A percentile compares a stretch with the other conserved stretches of the same genome.
Evolutionary conservation across 2,888 invertebrate genomes (phyloP).

Genomic region (Harmothoe impar): DNA sequence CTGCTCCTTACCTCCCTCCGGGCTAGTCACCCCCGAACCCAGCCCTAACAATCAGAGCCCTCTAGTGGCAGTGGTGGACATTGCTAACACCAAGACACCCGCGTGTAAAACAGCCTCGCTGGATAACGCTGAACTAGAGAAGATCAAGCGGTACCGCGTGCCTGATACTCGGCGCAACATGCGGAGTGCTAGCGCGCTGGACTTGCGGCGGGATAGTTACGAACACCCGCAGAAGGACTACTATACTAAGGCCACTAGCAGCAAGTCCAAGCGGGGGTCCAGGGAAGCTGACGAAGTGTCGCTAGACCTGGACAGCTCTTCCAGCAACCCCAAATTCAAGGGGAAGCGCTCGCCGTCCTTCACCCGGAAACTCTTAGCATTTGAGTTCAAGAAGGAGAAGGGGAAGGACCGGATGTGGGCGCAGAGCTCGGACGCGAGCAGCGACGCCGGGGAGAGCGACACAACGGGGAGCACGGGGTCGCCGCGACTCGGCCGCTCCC

Average conservation of each 20-base stretch:
- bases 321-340: constrained; percentile 7
- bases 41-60: not conserved
- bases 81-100: not conserved
- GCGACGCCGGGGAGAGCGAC: constrained; percentile 55
- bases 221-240: constrained; percentile 40
- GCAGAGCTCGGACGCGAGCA: constrained; percentile 37
- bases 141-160: constrained; percentile 32
- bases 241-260: not conserved
- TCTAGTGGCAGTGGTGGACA: not conserved
- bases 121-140: constrained; percentile 49
- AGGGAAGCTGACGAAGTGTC: constrained; percentile 48
- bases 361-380: constrained; percentile 58
- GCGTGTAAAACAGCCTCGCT: constrained; percentile 38
- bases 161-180: constrained; percentile 3
- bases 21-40: not conserved
- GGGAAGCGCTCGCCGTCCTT: constrained; percentile 61
- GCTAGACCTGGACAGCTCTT: not conserved
- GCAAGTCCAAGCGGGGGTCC: not conserved
- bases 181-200: constrained; percentile 24
- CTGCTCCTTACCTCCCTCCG: not conserved
- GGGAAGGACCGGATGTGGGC: constrained; percentile 46
- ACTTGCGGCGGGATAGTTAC: not conserved
- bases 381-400: constrained; percentile 59
- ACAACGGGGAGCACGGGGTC: constrained; percentile 31
- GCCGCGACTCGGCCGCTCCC: constrained; percentile 31